Percentiles rank a stretch among this genome's conserved stretches.
phyloP scores from a whole-genome alignment of 2,797 vertebrate genomes.

The Siniperca scherzeri region DNA sequence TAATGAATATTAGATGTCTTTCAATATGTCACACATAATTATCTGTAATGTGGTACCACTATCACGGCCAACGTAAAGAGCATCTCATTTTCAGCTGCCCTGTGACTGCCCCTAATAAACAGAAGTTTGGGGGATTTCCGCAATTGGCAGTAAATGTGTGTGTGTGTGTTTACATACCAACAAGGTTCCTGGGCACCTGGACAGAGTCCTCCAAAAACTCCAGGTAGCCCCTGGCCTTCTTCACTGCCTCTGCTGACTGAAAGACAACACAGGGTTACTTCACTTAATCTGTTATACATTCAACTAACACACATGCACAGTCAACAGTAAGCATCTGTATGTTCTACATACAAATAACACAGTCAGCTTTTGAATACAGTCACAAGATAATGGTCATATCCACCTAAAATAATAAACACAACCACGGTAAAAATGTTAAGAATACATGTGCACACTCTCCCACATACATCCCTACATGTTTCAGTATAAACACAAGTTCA shows the following conservation, averaged over 20 bases:
- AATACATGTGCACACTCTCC: not conserved
- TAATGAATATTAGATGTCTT: not conserved
- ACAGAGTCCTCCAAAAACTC: conserved; percentile 99
- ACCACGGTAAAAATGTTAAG: not conserved
- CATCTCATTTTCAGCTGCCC: not conserved
- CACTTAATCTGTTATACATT: not conserved
- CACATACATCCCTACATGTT: not conserved
- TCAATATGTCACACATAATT: not conserved
- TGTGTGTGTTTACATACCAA: conserved; percentile 87
- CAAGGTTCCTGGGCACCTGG: conserved; percentile 96
- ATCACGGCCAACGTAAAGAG: not conserved
- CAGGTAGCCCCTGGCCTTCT: conserved; percentile 95
- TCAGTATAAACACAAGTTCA: not conserved
- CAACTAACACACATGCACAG: not conserved
- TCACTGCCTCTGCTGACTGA: conserved; percentile 94
- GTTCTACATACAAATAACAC: not conserved
- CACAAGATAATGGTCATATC: not conserved
- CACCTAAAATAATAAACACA: not conserved
- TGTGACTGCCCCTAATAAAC: not conserved
- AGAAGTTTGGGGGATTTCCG: not conserved
- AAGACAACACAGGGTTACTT: conserved; percentile 37
- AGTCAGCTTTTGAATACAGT: not conserved
- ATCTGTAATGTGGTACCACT: not conserved
- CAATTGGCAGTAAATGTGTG: not conserved
- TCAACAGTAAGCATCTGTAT: not conserved